These are phyloP conservation scores for Geococcyx californianus DNA, from an alignment of 2,113 vertebrate genomes.

Conservation along the genomic window DNA sequence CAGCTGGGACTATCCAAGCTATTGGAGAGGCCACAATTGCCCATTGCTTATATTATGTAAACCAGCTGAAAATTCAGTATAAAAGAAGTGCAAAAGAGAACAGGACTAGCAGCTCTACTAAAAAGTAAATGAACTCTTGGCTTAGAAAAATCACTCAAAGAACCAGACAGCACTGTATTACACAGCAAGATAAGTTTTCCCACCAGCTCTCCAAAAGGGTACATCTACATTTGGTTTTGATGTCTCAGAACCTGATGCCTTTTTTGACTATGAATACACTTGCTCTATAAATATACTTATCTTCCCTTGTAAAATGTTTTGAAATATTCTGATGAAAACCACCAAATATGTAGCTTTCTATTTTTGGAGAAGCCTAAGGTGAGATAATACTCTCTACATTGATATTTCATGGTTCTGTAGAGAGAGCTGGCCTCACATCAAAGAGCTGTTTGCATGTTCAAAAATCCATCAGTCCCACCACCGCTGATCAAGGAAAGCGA, in stretches of 20 bases:
- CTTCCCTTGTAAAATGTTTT: conserved; percentile 6
- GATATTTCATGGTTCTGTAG: background rate
- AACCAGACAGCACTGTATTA: background rate
- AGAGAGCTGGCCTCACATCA: background rate
- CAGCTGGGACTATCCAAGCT: background rate
- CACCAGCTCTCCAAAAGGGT: background rate
- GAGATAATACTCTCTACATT: background rate
- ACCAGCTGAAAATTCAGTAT: background rate
- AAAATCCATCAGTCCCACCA: background rate
- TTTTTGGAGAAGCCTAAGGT: conserved; percentile 17
- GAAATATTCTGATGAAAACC: conserved; percentile 32
- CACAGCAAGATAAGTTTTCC: background rate
- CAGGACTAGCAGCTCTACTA: background rate
- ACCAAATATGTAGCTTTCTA: conserved; percentile 20
- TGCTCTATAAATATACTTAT: conserved; percentile 35
- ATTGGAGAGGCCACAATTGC: background rate
- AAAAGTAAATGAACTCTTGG: background rate
- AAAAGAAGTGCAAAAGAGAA: background rate
- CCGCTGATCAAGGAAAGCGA: conserved; percentile 9
- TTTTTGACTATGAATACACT: conserved; percentile 35
- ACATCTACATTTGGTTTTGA: background rate
- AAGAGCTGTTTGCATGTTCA: conserved; percentile 17
- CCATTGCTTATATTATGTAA: background rate
- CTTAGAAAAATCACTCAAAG: background rate
- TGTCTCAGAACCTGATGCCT: conserved; percentile 5